These are phyloP conservation scores for Acleris literana DNA, from an alignment of 2,888 invertebrate genomes.

Conservation along the genomic window DNA sequence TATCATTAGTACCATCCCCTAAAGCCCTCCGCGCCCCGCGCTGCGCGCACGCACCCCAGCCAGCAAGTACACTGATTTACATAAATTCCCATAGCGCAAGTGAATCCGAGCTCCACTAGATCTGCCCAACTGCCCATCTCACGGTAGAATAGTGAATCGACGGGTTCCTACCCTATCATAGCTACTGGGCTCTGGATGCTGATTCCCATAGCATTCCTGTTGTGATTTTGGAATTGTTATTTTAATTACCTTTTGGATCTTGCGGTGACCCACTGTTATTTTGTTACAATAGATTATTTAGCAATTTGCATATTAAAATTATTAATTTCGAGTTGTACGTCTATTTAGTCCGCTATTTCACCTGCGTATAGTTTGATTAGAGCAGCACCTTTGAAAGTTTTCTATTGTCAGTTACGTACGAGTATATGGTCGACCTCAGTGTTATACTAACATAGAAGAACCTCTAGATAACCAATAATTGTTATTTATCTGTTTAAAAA, in stretches of 20 bases:
- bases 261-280: no score
- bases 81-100: conserved; percentile 63
- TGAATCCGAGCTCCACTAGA: conserved; percentile 26
- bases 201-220: conserved; percentile 23
- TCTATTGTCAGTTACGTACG: no score
- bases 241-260: background rate
- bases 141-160: background rate
- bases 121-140: conserved; percentile 7
- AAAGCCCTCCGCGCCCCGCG: conserved; percentile 32
- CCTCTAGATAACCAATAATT: no score
- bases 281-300: no score
- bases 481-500: no score
- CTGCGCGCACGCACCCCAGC: conserved; percentile 49
- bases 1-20: background rate
- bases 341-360: no score
- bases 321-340: no score
- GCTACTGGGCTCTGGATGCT: conserved; percentile 11
- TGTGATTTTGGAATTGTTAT: conserved; percentile 1
- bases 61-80: conserved; percentile 75
- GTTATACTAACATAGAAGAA: no score
- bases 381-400: no score
- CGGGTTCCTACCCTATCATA: conserved; percentile 24
- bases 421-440: no score
- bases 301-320: no score
- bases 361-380: no score